A percentile compares a stretch with the other conserved stretches of the same genome.
phyloP scores from a whole-genome alignment of 1,140 invertebrate genomes.

The Platyscapa corneri region DNA sequence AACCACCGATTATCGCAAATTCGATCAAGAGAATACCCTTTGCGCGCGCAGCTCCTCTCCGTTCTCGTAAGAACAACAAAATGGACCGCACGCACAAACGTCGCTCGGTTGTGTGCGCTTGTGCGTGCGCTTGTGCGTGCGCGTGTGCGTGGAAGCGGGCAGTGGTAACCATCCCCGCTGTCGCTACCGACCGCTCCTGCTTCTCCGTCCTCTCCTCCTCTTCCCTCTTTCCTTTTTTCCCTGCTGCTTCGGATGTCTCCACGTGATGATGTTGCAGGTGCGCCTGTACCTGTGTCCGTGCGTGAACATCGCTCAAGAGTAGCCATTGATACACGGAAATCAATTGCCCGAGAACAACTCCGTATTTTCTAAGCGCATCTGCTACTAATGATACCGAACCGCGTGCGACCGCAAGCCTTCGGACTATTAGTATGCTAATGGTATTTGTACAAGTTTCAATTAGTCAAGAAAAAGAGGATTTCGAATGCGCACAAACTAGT shows the following conservation, averaged over 20 bases:
- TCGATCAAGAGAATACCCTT: constrained; percentile 46
- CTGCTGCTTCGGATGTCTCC: not conserved
- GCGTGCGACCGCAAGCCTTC: not conserved
- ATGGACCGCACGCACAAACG: constrained; percentile 31
- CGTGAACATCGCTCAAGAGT: no score
- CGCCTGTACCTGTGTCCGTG: not conserved
- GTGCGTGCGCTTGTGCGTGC: no score
- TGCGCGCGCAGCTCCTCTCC: no score
- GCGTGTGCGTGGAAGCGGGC: not conserved
- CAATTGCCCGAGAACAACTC: constrained; percentile 33
- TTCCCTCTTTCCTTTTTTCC: no score
- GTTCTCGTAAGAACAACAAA: constrained; percentile 17
- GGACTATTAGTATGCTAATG: constrained; percentile 42
- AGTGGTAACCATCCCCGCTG: not conserved
- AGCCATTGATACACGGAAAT: constrained; percentile 21
- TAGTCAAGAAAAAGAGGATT: constrained; percentile 33
- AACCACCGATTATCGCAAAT: constrained; percentile 53
- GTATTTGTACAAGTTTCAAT: constrained; percentile 36
- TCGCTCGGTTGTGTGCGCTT: no score
- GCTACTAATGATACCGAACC: not conserved
- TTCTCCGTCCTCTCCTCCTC: no score
- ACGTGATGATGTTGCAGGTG: not conserved
- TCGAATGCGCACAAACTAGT: not conserved
- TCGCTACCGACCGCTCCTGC: no score
- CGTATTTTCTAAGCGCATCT: constrained; percentile 38